Conservation (phyloP, 1,140 invertebrate species). For the Babylonia areolata region DNA sequence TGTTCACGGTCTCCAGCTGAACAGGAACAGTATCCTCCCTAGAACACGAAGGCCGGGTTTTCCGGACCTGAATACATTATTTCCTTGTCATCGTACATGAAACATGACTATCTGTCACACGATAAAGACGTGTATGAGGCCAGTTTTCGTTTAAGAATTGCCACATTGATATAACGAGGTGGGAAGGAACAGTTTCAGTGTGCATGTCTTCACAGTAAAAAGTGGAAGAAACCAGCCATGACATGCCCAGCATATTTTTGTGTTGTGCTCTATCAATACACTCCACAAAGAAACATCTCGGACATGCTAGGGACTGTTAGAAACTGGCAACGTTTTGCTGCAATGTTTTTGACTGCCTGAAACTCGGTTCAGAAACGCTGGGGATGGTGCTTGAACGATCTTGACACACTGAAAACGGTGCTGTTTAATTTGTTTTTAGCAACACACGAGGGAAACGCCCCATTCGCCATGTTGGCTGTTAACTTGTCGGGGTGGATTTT, state of each 20-base stretch:
- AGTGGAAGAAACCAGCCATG: not conserved
- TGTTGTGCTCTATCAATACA: not conserved
- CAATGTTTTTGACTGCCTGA: too few species aligned
- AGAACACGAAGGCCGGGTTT: not conserved
- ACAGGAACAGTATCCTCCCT: not conserved
- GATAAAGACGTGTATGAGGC: not conserved
- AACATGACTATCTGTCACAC: not conserved
- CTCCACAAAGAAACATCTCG: too few species aligned
- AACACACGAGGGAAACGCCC: constrained; percentile 4
- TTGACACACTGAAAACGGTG: too few species aligned
- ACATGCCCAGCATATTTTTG: constrained; percentile 28
- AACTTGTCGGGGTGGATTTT: constrained; percentile 8
- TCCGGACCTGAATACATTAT: not conserved
- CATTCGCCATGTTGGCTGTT: constrained; percentile 13
- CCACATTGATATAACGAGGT: not conserved
- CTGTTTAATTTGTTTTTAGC: not conserved
- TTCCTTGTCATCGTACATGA: not conserved
- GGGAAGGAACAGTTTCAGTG: not conserved
- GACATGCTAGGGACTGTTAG: too few species aligned
- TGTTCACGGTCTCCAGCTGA: not conserved
- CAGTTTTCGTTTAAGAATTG: not conserved
- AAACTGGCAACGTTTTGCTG: too few species aligned
- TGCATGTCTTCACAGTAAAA: not conserved
- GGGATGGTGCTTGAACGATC: too few species aligned
- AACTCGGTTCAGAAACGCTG: too few species aligned